Evolutionary conservation across 2,888 invertebrate species (phyloP).

Genomic region (Tineola bisselliella): DNA sequence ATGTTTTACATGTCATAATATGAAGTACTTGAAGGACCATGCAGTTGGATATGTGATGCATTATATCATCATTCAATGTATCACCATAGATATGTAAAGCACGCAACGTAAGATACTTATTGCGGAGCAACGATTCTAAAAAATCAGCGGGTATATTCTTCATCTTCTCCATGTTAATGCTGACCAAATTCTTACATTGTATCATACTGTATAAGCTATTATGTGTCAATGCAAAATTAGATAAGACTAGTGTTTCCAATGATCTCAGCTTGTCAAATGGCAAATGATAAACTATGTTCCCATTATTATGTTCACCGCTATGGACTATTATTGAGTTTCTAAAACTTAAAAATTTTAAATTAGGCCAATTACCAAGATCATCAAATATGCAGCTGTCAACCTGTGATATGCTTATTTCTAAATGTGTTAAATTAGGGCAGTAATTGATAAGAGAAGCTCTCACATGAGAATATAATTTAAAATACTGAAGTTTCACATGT

Average conservation of each 20-base stretch:
- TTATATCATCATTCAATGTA: conserved; percentile 59
- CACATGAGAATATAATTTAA: conserved; percentile 62
- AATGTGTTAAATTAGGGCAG: conserved; percentile 60
- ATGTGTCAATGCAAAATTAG: conserved; percentile 60
- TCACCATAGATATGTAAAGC: conserved; percentile 62
- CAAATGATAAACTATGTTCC: conserved; percentile 58
- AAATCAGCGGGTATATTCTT: conserved; percentile 63
- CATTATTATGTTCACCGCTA: conserved; percentile 52
- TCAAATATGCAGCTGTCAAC: conserved; percentile 65
- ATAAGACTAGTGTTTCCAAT: conserved; percentile 54
- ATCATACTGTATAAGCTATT: conserved; percentile 59
- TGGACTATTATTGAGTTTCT: conserved; percentile 61
- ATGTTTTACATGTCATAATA: conserved; percentile 62
- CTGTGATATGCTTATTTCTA: conserved; percentile 67
- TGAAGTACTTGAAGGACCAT: conserved; percentile 51
- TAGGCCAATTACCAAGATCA: conserved; percentile 59
- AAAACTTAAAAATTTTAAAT: conserved; percentile 60
- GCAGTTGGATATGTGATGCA: conserved; percentile 53
- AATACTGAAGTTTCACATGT: conserved; percentile 64
- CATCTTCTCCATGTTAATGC: conserved; percentile 66
- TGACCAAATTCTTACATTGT: conserved; percentile 53
- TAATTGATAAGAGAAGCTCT: conserved; percentile 57
- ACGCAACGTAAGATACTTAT: conserved; percentile 46
- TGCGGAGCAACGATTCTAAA: conserved; percentile 50
- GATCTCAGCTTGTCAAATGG: conserved; percentile 57